Base-by-base conservation (phyloP, 2,113 vertebrate species). In the Protobothrops flavoviridis region DNA sequence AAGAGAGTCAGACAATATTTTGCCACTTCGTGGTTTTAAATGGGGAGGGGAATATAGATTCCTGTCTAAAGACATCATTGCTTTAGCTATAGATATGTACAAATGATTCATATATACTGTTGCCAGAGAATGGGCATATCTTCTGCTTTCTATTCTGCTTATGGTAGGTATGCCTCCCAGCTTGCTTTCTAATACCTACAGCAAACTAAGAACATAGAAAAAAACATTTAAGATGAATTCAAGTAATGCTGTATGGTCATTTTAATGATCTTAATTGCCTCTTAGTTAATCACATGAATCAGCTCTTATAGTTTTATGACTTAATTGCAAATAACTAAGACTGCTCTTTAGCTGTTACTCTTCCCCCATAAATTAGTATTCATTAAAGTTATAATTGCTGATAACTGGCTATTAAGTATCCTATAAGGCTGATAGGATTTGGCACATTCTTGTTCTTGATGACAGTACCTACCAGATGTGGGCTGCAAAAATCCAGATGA, bases 171-270 rank as follows among this genome's bases (percentile, higher is more conserved):
- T 94, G 94, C 56, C 93, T 94, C 93, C 94, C 86, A 81, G 39
- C 69, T 94, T 43, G 91, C 92, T 93, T 90, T 95, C 96, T 93
- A 94, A 95, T 96, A 94, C 93, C 94, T 95, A 95, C 94, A 95
- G 59, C 74, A 91, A 95, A 96, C 94, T 95, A 95, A 59, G 29
- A 95, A 26, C 89, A 33, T 33, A 52, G 92, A 94, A 92, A 92
- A 96, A 93, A 55, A 92, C 91, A 93, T 95, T 93, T 3, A 55
- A 90, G 94, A 95, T 95, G 93, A 94, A 94, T 97, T 97, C 96
- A 90, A 94, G 93, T 92, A 39, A 4, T 55, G 33, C 57, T 33
- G 5, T 91, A 93, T 92, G 0, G 81, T 56, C 87, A 55, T 93
- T 96, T 56, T 39, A 94, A 85, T 95, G 95, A 94, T 93, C 94